A percentile compares a stretch with the other conserved stretches of the same genome.
These are phyloP conservation scores for Amphipyra tragopoginis DNA, from an alignment of 2,888 invertebrate genomes.

Conservation along the genomic window DNA sequence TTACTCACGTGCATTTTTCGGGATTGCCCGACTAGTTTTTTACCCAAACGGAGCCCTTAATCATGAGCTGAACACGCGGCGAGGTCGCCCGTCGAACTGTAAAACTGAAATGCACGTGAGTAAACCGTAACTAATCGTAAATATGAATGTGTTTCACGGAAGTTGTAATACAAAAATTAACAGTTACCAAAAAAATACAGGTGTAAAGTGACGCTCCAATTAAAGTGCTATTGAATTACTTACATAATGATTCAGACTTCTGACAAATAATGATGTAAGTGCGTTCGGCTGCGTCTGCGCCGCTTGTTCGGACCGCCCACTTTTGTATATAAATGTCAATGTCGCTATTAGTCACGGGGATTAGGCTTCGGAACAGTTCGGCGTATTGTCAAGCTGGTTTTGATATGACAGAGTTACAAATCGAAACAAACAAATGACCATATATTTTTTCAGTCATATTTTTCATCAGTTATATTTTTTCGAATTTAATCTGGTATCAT, in stretches of 20 bases:
- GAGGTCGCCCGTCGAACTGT: too few relatives aligned
- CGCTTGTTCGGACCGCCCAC: conserved; percentile 39
- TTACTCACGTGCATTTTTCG: too few relatives aligned
- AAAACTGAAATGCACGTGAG: too few relatives aligned
- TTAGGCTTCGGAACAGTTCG: conserved; percentile 17
- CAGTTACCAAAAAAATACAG: too few relatives aligned
- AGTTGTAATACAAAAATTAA: too few relatives aligned
- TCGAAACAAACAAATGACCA: neutral
- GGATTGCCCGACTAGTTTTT: too few relatives aligned
- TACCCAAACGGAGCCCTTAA: too few relatives aligned
- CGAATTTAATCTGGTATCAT: too few relatives aligned
- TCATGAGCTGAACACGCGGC: too few relatives aligned
- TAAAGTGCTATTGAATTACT: conserved; percentile 8
- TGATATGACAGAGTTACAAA: neutral
- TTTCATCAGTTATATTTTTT: neutral
- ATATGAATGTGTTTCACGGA: too few relatives aligned
- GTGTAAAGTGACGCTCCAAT: conserved; percentile 38
- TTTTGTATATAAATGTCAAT: conserved; percentile 60
- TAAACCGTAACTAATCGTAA: too few relatives aligned
- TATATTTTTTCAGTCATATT: neutral
- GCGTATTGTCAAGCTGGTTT: conserved; percentile 10
- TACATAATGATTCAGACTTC: conserved; percentile 50
- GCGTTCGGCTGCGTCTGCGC: conserved; percentile 39
- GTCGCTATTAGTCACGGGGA: conserved; percentile 47
- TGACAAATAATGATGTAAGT: conserved; percentile 58